Conservation (phyloP, 2,888 invertebrate species). For the Agrochola macilenta region DNA sequence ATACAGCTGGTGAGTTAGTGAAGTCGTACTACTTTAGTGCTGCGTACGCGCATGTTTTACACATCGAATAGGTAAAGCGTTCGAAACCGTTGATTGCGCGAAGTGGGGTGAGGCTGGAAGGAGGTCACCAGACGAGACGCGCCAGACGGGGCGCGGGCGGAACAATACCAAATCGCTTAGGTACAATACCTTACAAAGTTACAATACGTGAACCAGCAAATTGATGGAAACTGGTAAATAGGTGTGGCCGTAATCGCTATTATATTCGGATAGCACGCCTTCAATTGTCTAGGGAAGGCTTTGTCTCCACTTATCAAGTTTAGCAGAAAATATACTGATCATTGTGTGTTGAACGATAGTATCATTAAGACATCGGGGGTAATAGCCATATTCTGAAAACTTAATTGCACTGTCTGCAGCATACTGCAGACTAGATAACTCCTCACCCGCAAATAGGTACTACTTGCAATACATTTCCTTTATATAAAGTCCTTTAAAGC, state of each 20-base stretch:
- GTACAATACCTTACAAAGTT: conserved; percentile 42
- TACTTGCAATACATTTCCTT: not conserved
- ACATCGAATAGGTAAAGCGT: conserved; percentile 58
- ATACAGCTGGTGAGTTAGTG: conserved; percentile 40
- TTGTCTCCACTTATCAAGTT: conserved; percentile 27
- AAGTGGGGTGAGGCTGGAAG: conserved; percentile 61
- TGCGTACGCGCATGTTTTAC: conserved; percentile 61
- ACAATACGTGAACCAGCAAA: conserved; percentile 53
- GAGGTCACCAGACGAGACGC: conserved; percentile 71
- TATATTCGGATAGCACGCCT: conserved; percentile 57
- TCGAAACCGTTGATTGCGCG: conserved; percentile 63
- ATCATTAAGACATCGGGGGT: not conserved
- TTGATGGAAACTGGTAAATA: conserved; percentile 60
- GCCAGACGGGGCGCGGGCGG: conserved; percentile 69
- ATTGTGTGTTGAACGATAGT: conserved; percentile 12
- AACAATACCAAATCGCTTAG: conserved; percentile 66
- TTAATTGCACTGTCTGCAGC: not conserved
- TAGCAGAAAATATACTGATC: not conserved
- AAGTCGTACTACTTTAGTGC: conserved; percentile 53
- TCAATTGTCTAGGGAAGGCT: conserved; percentile 42
- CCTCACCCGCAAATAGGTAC: not conserved
- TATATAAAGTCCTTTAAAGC: not conserved
- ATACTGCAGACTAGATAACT: not conserved
- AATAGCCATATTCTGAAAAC: not conserved
- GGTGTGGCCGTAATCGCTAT: conserved; percentile 52